Evolutionary conservation across 2,113 vertebrate species (phyloP), one percentile per base, ranked within the genome.

Genomic region (Crotalus tigris): DNA sequence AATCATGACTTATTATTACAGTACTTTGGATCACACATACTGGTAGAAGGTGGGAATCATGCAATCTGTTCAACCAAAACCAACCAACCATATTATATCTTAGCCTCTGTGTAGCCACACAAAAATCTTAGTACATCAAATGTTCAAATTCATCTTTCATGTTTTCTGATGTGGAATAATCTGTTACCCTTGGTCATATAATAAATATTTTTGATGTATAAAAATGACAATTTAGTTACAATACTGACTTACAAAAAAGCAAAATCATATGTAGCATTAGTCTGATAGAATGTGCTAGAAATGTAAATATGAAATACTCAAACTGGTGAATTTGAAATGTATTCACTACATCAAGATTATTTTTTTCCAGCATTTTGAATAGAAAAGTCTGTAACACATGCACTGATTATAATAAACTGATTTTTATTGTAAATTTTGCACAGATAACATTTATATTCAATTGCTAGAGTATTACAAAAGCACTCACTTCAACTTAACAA

Each of bases 341-440:
- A 88, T n/a, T 93, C 9, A 21, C 1, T 69, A 57, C 46, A 26
- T 81, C 93, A 23, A 93, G 93, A 3, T 92, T 29, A 55, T 93
- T 94, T 94, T 94, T 19, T 9, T 12, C 64, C 64, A 87, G 57
- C 69, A 29, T 10, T 57, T 54, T 94, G 75, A 90, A 81, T 39
- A 93, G 61, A 51, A 4, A 3, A 81, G 57, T 75, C 3, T 87
- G 46, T 51, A 91, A 94, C 92, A 55, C 44, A 49, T 51, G 21
- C 69, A 85, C 26, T 93, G 58, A n/a, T 92, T 85, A 9, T 89
- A 57, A 53, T 88, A 93, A 93, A 1, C 11, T 39, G 0, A 19
- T 93, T 96, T 96, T 81, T 88, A 5, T 53, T 94, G 89, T 92
- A 53, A 19, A 64, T 92, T 88, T 88, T 87, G 12, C 58, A 53